Percentiles rank a stretch among this genome's conserved stretches.
phyloP scores from a whole-genome alignment of 2,888 invertebrate species.

The Xestia c-nigrum region DNA sequence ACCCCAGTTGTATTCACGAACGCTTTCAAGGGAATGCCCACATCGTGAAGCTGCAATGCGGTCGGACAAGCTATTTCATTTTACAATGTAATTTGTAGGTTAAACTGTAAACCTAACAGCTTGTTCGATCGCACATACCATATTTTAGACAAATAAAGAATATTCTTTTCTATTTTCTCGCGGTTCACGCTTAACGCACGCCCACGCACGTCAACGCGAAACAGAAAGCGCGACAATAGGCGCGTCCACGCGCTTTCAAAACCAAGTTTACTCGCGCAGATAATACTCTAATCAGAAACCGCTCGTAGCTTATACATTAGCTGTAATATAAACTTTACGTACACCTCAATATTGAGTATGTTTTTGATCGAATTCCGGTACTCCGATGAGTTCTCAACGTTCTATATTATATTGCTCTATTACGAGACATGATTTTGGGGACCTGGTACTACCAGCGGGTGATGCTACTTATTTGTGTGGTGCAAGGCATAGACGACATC shows the following conservation, averaged over 20 bases:
- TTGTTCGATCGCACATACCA: too few species aligned
- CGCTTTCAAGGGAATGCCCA: too few species aligned
- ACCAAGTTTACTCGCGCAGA: neutral
- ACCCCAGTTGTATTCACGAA: too few species aligned
- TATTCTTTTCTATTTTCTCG: too few species aligned
- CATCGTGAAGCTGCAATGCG: too few species aligned
- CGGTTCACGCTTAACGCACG: too few species aligned
- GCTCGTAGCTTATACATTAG: neutral
- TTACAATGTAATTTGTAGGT: too few species aligned
- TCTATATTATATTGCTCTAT: slow-evolving; percentile 34
- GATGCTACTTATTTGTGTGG: slow-evolving; percentile 34
- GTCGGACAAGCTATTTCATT: too few species aligned
- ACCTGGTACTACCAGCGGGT: slow-evolving; percentile 30
- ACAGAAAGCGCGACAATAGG: too few species aligned
- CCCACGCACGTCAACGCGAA: too few species aligned
- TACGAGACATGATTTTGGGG: slow-evolving; percentile 29
- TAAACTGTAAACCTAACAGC: too few species aligned
- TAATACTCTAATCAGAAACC: neutral
- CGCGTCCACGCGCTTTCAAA: neutral
- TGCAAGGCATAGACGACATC: slow-evolving; percentile 16
- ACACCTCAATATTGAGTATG: neutral
- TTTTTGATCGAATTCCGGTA: slow-evolving; percentile 36
- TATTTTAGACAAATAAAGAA: too few species aligned
- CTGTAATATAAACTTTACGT: neutral
- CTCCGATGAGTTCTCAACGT: slow-evolving; percentile 6